phyloP scores from a whole-genome alignment of 2,113 vertebrate genomes.

The Raphicerus campestris region DNA sequence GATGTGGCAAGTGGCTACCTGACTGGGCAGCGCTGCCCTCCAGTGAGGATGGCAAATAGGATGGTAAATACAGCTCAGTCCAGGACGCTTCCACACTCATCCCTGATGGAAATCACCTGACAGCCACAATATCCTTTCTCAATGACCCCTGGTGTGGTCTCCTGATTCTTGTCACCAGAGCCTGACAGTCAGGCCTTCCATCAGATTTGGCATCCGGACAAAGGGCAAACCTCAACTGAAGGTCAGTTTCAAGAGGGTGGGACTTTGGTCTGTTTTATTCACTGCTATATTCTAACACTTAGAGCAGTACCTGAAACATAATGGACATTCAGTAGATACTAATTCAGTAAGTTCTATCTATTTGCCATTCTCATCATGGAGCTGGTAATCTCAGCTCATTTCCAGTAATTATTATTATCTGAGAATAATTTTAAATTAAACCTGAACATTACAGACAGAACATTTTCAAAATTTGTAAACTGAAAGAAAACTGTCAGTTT shows the following conservation, averaged over 20 bases:
- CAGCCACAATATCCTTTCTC: neutral
- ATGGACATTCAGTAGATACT: neutral
- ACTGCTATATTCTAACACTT: neutral
- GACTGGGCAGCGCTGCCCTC: neutral
- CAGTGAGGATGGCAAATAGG: neutral
- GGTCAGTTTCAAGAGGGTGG: neutral
- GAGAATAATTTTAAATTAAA: constrained; percentile 18
- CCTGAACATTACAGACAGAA: neutral
- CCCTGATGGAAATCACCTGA: neutral
- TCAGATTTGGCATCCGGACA: neutral
- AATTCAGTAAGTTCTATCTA: neutral
- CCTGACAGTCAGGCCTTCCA: neutral
- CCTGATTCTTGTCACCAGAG: neutral
- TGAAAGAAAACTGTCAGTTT: constrained; percentile 20
- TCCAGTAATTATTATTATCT: neutral
- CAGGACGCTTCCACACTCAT: no score
- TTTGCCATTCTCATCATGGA: neutral
- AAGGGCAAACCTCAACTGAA: neutral
- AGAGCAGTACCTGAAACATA: neutral
- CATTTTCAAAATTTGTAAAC: neutral
- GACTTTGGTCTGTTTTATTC: neutral
- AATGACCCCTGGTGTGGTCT: neutral
- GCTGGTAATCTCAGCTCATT: neutral
- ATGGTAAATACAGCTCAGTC: neutral
- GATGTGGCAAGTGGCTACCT: neutral